These are phyloP conservation scores for Malaclemys terrapin DNA, from an alignment of 2,113 vertebrate genomes.

Conservation along the genomic window DNA sequence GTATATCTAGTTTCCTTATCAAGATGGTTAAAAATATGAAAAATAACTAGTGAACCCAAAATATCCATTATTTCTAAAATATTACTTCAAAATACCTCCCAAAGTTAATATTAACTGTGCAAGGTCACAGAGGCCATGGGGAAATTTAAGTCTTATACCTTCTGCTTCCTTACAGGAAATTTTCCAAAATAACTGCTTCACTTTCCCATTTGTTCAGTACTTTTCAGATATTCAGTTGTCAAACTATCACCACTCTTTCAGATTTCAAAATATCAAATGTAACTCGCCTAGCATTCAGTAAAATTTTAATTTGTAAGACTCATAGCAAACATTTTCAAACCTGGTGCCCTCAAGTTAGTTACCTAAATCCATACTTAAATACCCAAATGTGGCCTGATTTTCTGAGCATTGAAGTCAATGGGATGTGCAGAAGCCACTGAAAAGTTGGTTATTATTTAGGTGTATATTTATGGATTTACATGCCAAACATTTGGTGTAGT, in stretches of 20 bases:
- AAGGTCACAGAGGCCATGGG: not conserved
- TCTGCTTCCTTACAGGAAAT: not conserved
- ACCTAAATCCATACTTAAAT: not conserved
- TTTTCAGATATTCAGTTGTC: not conserved
- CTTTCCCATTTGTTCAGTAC: not conserved
- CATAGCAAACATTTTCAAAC: not conserved
- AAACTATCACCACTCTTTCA: not conserved
- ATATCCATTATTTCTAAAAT: not conserved
- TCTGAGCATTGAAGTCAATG: not conserved
- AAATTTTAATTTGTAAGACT: not conserved
- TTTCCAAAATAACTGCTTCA: not conserved
- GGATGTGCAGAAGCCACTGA: not conserved
- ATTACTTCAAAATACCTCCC: not conserved
- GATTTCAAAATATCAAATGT: not conserved
- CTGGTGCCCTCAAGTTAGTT: not conserved
- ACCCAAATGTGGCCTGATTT: not conserved
- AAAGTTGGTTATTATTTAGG: not conserved
- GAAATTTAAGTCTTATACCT: not conserved
- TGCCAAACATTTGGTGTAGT: not conserved
- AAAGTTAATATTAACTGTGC: not conserved
- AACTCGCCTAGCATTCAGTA: not conserved
- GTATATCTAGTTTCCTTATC: not conserved
- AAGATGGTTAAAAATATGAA: not conserved
- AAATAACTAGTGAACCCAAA: not conserved
- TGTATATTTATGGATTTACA: not conserved